These are phyloP conservation scores for Xiphophorus couchianus DNA, from an alignment of 2,113 vertebrate species.

Conservation along the genomic window DNA sequence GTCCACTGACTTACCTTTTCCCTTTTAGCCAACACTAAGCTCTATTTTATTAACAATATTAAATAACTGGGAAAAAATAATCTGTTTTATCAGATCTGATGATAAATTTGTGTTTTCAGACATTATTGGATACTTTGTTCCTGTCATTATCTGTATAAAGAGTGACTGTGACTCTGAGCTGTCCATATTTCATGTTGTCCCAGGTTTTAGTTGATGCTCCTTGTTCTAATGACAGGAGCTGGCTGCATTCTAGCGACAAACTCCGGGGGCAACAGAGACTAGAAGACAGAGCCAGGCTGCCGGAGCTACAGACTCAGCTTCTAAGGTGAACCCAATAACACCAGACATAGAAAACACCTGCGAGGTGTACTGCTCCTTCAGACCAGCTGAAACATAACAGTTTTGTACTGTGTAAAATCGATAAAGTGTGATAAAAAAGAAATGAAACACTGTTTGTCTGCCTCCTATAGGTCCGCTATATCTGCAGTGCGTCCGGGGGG, in stretches of 20 bases:
- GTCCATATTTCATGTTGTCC: not conserved
- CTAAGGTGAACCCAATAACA: constrained; percentile 62
- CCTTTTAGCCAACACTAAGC: not conserved
- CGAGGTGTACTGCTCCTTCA: not conserved
- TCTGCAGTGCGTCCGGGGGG: constrained; percentile 89
- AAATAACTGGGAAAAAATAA: not conserved
- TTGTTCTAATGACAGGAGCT: constrained; percentile 96
- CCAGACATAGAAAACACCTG: constrained; percentile 3
- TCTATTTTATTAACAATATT: not conserved
- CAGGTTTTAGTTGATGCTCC: constrained; percentile 87
- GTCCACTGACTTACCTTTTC: not conserved
- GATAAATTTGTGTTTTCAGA: not conserved
- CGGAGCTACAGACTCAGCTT: constrained; percentile 76
- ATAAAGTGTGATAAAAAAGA: constrained; percentile 5
- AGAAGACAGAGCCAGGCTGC: constrained; percentile 69
- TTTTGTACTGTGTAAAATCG: not conserved
- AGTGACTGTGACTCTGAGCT: not conserved
- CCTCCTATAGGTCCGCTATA: constrained; percentile 86
- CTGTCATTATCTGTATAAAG: not conserved
- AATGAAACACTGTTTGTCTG: constrained; percentile 8
- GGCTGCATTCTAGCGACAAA: constrained; percentile 83
- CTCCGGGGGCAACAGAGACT: constrained; percentile 76
- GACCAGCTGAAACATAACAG: not conserved
- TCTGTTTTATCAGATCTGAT: not conserved
- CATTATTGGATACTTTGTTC: not conserved